Evolutionary conservation across 92 coral and sea anemone species (phyloP).

Genomic region (Epizoanthus stellaris): DNA sequence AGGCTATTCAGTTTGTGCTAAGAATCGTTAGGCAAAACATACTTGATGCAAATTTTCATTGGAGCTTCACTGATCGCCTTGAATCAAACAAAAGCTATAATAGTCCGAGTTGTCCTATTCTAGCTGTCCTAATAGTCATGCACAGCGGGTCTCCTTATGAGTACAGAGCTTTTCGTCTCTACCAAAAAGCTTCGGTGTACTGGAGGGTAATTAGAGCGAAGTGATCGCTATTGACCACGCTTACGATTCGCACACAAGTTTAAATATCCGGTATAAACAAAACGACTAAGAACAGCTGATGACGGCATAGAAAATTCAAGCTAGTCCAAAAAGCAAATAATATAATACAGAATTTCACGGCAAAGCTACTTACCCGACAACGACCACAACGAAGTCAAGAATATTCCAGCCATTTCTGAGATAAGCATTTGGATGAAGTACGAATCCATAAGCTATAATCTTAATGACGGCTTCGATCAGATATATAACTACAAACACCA

Average conservation of each 20-base stretch:
- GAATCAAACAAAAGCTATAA: slow-evolving; percentile 35
- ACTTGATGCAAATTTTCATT: slow-evolving; percentile 13
- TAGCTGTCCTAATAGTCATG: slow-evolving; percentile 14
- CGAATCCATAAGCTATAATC: slow-evolving; percentile 89
- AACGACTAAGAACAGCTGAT: slow-evolving; percentile 32
- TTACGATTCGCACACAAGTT: slow-evolving; percentile 24
- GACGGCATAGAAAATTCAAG: slow-evolving; percentile 51
- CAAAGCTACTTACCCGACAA: slow-evolving; percentile 84
- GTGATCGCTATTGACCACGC: neutral
- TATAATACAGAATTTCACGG: neutral
- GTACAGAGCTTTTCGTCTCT: slow-evolving; percentile 37
- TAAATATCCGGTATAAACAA: slow-evolving; percentile 71
- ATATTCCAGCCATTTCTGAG: slow-evolving; percentile 98
- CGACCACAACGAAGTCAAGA: slow-evolving; percentile 93
- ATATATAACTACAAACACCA: slow-evolving; percentile 88
- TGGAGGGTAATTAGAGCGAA: slow-evolving; percentile 17
- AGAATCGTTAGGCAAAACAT: neutral
- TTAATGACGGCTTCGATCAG: slow-evolving; percentile 90
- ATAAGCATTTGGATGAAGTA: slow-evolving; percentile 87
- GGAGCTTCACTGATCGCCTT: neutral
- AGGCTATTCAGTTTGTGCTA: slow-evolving; percentile 11
- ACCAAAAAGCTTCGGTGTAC: slow-evolving; percentile 30
- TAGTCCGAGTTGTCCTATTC: slow-evolving; percentile 11
- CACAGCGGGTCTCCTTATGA: slow-evolving; percentile 40
- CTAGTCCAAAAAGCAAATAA: slow-evolving; percentile 4